These are phyloP conservation scores for Hemicordylus capensis DNA, from an alignment of 2,113 vertebrate genomes.

Conservation along the genomic window DNA sequence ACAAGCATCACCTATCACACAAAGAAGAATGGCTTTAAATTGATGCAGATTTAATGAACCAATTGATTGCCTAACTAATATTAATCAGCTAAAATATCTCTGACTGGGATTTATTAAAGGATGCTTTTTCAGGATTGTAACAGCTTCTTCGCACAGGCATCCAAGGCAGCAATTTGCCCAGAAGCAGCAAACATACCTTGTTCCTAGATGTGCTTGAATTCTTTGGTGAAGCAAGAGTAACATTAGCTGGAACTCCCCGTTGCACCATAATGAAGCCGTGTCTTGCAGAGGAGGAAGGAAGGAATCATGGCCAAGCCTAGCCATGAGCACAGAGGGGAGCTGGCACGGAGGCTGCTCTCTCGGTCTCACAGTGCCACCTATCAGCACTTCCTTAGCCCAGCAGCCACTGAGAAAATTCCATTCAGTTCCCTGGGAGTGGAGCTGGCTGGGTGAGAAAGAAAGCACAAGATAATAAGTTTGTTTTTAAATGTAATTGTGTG, in stretches of 20 bases:
- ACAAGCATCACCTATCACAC: no score
- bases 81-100: not conserved
- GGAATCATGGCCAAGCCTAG: not conserved
- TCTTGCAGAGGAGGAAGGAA: not conserved
- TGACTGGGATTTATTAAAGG: not conserved
- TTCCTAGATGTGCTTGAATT: not conserved
- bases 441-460: not conserved
- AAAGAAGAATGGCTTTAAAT: no score
- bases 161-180: not conserved
- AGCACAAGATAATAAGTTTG: not conserved
- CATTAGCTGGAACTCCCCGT: not conserved
- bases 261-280: not conserved
- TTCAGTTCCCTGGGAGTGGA: not conserved
- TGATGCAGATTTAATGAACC: no score
- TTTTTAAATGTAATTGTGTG: not conserved
- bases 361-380: conserved; percentile 7
- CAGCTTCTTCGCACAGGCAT: not conserved
- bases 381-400: not conserved
- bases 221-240: not conserved
- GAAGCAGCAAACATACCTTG: not conserved
- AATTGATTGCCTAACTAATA: no score
- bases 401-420: not conserved
- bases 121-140: not conserved
- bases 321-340: not conserved
- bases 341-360: not conserved